phyloP scores from a whole-genome alignment of 2,797 vertebrate genomes.

The Sebastes hubbsi region DNA sequence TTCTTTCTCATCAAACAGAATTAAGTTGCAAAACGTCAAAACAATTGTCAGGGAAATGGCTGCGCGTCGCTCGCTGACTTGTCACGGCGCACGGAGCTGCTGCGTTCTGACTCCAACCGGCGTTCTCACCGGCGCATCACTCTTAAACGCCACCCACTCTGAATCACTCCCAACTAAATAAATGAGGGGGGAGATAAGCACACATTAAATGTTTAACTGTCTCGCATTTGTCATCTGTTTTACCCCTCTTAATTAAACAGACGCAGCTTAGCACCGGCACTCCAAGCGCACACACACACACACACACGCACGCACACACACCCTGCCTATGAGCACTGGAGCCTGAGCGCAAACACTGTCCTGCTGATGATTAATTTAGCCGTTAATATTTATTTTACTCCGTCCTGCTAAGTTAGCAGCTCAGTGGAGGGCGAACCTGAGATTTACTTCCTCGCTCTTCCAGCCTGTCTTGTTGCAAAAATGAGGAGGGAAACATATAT shows the following conservation, averaged over 20 bases:
- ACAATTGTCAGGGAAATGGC: slow-evolving; percentile 76
- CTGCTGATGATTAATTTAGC: slow-evolving; percentile 80
- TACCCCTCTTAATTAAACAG: slow-evolving; percentile 85
- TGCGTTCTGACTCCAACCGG: slow-evolving; percentile 69
- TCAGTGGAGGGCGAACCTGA: slow-evolving; percentile 63
- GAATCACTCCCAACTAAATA: slow-evolving; percentile 79
- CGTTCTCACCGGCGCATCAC: slow-evolving; percentile 62
- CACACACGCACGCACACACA: slow-evolving; percentile 28
- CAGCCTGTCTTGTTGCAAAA: slow-evolving; percentile 35
- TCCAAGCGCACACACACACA: slow-evolving; percentile 48
- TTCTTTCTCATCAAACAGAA: slow-evolving; percentile 71
- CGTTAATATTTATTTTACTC: slow-evolving; percentile 81
- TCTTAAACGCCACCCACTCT: slow-evolving; percentile 79
- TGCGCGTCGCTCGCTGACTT: slow-evolving; percentile 67
- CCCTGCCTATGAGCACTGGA: slow-evolving; percentile 71
- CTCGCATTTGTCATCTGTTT: slow-evolving; percentile 85
- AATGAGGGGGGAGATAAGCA: slow-evolving; percentile 82
- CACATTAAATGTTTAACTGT: slow-evolving; percentile 86
- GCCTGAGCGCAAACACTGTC: slow-evolving; percentile 76
- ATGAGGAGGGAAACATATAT: slow-evolving; percentile 21
- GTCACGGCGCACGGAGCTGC: slow-evolving; percentile 65
- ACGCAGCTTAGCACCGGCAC: slow-evolving; percentile 74
- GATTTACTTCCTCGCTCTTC: slow-evolving; percentile 46
- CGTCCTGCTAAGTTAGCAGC: slow-evolving; percentile 71
- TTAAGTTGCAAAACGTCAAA: slow-evolving; percentile 75